These are phyloP conservation scores for Oscarella lobularis DNA, from an alignment of 37 sponge, comb jelly and placozoan genomes.

Conservation along the genomic window DNA sequence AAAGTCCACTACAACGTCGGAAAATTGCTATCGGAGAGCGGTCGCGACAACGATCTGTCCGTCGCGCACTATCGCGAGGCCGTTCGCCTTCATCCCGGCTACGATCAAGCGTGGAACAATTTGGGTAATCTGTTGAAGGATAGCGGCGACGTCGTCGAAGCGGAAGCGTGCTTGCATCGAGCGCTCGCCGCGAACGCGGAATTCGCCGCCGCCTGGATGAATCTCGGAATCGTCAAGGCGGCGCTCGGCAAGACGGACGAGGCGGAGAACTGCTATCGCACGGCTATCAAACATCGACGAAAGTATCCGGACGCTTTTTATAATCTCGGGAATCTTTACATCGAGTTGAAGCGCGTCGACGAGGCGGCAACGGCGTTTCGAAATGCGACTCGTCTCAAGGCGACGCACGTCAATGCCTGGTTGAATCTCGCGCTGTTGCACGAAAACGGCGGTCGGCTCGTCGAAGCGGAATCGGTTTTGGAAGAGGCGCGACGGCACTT, in stretches of 20 bases:
- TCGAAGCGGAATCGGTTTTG: constrained; percentile 40
- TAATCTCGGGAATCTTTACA: constrained; percentile 32
- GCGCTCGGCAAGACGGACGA: constrained; percentile 20
- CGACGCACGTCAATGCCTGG: constrained; percentile 45
- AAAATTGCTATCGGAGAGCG: constrained; percentile 25
- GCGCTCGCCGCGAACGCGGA: constrained; percentile 34
- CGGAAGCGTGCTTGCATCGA: constrained; percentile 25
- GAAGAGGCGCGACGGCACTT: constrained; percentile 31
- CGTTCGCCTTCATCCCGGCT: constrained; percentile 52
- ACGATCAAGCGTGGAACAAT: constrained; percentile 74
- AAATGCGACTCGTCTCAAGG: constrained; percentile 27
- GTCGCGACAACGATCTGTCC: constrained; percentile 16
- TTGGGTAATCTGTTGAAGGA: constrained; percentile 71
- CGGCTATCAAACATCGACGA: constrained; percentile 17
- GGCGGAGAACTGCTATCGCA: constrained; percentile 15
- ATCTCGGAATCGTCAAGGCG: constrained; percentile 64
- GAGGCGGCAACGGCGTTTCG: constrained; percentile 31
- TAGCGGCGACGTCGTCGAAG: constrained; percentile 12
- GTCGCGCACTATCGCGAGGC: constrained; percentile 50
- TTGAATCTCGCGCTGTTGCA: constrained; percentile 47
- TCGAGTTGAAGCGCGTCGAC: constrained; percentile 19
- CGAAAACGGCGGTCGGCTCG: constrained; percentile 22
- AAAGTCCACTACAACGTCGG: constrained; percentile 79
- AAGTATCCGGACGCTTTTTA: constrained; percentile 28
- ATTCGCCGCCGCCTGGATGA: constrained; percentile 86